phyloP scores from a whole-genome alignment of 92 coral and sea anemone species.

The Scolanthus callimorphus region DNA sequence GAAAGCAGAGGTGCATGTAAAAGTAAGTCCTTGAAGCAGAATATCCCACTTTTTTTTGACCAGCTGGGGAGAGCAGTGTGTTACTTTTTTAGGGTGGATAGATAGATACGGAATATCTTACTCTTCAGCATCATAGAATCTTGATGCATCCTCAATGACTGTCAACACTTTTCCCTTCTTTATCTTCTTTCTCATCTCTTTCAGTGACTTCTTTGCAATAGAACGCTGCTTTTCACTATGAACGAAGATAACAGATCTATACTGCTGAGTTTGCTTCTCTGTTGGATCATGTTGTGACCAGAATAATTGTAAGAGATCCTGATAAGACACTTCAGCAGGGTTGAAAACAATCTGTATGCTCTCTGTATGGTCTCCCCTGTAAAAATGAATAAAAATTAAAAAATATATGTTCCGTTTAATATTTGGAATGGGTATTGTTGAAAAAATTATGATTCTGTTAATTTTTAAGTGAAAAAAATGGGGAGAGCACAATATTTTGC shows the following conservation, averaged over 20 bases:
- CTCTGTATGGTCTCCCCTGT: conserved; percentile 77
- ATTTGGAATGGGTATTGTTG: no score
- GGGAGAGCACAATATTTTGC: no score
- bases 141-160: conserved; percentile 48
- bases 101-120: no score
- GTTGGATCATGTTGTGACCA: conserved; percentile 68
- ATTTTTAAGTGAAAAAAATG: no score
- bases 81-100: no score
- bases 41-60: no score
- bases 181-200: not conserved
- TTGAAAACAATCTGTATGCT: conserved; percentile 57
- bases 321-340: conserved; percentile 43
- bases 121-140: conserved; percentile 77
- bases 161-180: conserved; percentile 18
- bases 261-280: conserved; percentile 38
- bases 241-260: conserved; percentile 65
- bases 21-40: no score
- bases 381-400: not conserved
- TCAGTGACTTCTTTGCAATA: conserved; percentile 40
- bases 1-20: no score
- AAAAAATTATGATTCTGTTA: not conserved
- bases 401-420: no score
- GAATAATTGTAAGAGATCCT: conserved; percentile 46
- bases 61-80: no score
- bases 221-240: conserved; percentile 57